Conservation (phyloP, 2,797 vertebrate species). For the Sebastes vulpes region DNA sequence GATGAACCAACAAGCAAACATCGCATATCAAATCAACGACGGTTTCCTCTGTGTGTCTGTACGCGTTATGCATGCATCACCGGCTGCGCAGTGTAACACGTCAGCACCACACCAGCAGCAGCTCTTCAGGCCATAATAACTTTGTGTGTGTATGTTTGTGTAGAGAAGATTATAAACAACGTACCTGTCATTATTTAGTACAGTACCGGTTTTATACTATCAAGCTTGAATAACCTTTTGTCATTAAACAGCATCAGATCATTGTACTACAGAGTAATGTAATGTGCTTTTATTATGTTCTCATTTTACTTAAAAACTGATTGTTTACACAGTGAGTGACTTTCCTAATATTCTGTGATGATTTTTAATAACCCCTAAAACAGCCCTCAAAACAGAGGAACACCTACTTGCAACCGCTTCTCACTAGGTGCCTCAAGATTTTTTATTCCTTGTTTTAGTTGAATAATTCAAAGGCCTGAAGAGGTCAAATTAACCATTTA, state of each 20-base stretch:
- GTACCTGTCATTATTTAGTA: not conserved
- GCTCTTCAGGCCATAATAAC: not conserved
- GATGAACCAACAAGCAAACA: constrained; percentile 61
- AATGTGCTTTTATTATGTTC: not conserved
- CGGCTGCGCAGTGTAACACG: constrained; percentile 12
- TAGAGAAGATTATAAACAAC: not conserved
- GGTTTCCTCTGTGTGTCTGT: constrained; percentile 37
- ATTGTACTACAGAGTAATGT: not conserved
- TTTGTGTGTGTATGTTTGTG: not conserved
- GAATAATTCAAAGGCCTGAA: not conserved
- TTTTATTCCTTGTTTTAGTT: not conserved
- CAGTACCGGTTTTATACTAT: not conserved
- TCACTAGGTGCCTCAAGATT: not conserved
- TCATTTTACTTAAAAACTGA: not conserved
- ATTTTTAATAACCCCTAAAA: not conserved
- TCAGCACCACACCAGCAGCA: not conserved
- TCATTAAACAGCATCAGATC: not conserved
- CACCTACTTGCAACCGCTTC: not conserved
- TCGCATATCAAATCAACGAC: constrained; percentile 35
- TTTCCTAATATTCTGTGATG: not conserved
- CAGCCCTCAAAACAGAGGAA: not conserved
- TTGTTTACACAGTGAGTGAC: not conserved
- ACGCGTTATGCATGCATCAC: constrained; percentile 36
- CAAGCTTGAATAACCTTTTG: not conserved
- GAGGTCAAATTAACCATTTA: not conserved